Percentiles rank a stretch among this genome's conserved stretches.
Evolutionary conservation across 2,888 invertebrate genomes (phyloP).

Genomic region (Cerceris ruficornis): DNA sequence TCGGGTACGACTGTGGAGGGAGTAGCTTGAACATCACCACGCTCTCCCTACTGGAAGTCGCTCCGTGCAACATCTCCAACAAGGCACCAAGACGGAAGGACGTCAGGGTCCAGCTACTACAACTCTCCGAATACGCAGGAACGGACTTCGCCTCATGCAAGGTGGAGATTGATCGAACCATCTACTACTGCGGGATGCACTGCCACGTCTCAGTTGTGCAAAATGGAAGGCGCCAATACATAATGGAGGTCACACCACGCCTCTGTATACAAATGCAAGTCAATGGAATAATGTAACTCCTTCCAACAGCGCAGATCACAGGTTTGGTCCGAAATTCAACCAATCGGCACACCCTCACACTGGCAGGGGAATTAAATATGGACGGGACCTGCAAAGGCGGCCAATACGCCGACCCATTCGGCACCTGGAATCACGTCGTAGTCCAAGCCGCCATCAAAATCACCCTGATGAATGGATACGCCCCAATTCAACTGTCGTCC

Average conservation of each 20-base stretch:
- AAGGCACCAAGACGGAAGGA: too few relatives aligned
- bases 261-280: not conserved
- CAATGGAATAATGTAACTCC: not conserved
- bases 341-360: not conserved
- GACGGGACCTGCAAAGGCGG: slow-evolving; percentile 1
- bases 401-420: slow-evolving; percentile 4
- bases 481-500: not conserved
- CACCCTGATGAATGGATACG: not conserved
- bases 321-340: not conserved
- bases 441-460: not conserved
- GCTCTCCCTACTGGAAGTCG: slow-evolving; percentile 3
- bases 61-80: not conserved
- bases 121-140: not conserved
- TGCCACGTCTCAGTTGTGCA: not conserved
- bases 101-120: not conserved
- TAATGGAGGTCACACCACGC: not conserved
- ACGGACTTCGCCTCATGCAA: not conserved
- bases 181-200: slow-evolving; percentile 20
- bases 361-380: not conserved
- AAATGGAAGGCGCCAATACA: slow-evolving; percentile 8
- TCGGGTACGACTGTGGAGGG: too few relatives aligned
- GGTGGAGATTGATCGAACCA: slow-evolving; percentile 1
- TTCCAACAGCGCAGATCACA: not conserved
- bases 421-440: too few relatives aligned
- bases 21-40: too few relatives aligned